phyloP scores from a whole-genome alignment of 2,113 vertebrate genomes.

The Actinemys pallida region DNA sequence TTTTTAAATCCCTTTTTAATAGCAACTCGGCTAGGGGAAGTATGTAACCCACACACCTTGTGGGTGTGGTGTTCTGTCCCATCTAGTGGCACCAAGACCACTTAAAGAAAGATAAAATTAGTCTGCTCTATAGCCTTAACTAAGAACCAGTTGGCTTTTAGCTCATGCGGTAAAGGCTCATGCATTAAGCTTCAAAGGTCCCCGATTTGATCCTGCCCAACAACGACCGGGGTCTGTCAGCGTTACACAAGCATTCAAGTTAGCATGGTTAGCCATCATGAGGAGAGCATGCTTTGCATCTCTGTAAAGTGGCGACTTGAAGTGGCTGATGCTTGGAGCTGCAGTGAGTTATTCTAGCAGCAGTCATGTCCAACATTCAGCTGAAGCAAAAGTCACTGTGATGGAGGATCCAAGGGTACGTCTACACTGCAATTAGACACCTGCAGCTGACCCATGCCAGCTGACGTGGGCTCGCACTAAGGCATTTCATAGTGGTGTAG shows the following conservation, averaged over 20 bases:
- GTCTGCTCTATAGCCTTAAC: too few relatives aligned
- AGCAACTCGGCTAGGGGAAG: background rate
- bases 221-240: too few relatives aligned
- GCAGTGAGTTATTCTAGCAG: background rate
- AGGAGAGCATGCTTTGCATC: fast-evolving
- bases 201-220: too few relatives aligned
- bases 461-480: background rate
- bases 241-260: background rate
- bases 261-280: background rate
- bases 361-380: background rate
- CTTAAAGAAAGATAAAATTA: too few relatives aligned
- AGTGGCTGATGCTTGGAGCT: background rate
- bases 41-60: too few relatives aligned
- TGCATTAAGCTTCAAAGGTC: too few relatives aligned
- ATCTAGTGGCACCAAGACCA: too few relatives aligned
- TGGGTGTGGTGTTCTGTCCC: too few relatives aligned
- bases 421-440: background rate
- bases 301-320: background rate
- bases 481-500: background rate
- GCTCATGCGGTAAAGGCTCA: too few relatives aligned
- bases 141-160: too few relatives aligned
- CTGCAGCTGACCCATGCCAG: background rate
- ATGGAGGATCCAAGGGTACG: background rate
- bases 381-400: background rate
- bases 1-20: background rate